phyloP scores from a whole-genome alignment of 2,888 invertebrate genomes.

The Phortica magna region DNA sequence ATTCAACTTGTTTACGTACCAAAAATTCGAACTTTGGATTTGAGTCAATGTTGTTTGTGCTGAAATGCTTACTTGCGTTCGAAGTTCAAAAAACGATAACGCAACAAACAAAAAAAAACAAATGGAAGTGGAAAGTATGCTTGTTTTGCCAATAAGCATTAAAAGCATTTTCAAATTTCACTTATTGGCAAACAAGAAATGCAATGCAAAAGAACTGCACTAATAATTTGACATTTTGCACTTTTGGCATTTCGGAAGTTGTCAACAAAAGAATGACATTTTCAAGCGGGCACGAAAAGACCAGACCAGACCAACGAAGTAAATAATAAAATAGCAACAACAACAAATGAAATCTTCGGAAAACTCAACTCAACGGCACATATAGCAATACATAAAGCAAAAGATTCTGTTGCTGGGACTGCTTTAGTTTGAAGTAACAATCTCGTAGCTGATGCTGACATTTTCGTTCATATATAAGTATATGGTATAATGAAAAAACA shows the following conservation, averaged over 20 bases:
- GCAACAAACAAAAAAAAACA: neutral
- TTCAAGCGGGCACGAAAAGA: neutral
- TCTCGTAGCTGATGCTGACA: neutral
- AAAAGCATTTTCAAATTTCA: neutral
- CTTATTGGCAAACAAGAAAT: neutral
- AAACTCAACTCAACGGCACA: neutral
- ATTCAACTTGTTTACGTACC: too few species aligned
- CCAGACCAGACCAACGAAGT: neutral
- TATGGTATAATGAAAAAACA: too few species aligned
- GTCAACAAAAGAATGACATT: constrained; percentile 5
- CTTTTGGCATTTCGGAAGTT: constrained; percentile 6
- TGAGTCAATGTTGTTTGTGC: neutral
- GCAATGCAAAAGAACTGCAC: neutral
- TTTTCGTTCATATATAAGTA: too few species aligned
- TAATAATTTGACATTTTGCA: constrained; percentile 3
- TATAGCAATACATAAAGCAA: neutral
- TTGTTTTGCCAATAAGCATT: neutral
- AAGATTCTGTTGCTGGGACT: neutral
- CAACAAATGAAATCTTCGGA: neutral
- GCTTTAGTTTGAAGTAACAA: neutral
- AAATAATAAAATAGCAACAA: neutral
- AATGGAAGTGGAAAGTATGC: neutral
- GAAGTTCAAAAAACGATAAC: neutral
- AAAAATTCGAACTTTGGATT: neutral
- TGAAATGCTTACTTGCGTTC: neutral